Evolutionary conservation across 1,140 invertebrate genomes (phyloP), one percentile per base, ranked within the genome.

Genomic region (Chrysomallon squamiferum): DNA sequence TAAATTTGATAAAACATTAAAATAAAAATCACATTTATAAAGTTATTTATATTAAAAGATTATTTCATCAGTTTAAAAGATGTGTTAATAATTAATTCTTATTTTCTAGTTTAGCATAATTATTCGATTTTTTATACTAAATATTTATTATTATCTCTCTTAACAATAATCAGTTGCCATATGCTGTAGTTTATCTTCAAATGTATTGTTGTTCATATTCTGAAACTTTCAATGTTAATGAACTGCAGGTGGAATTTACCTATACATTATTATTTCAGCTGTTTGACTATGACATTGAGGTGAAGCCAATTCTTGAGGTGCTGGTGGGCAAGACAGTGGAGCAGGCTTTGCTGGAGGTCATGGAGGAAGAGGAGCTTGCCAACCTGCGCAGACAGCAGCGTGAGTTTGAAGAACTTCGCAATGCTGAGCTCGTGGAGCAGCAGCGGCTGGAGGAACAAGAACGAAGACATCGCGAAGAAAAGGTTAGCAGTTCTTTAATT

Each of bases 311-410:
- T 45, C 87, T 96, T 58, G 94, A 96, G 83, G 90, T 93, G 18
- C 85, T 97, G 32, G 92, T 96, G 22, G 93, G 93, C 27, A 93
- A 94, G 81, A 94, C 93, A 33, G 88, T 95, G 43, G 92, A 95
- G 78, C 93, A 95, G 85, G 90, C 93, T 13, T 86, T 96, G 69
- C 88, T 93, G 4, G 95, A 97, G 83, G 85, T 88, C 2, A 83
- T 87, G 80, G 86, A 88, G 72, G 87, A 88, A 71, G 87, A 88
- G 68, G 87, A 88, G 71, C 63, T 88, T 7, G 88, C 90, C 7
- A 86, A 93, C 60, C 87, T 91, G 20, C 89, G 92, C 68, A 90
- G 93, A 73, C 93, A 95, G 83, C 89, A 93, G 69, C 88, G 90
- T 74, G 91, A 91, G 81, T 87, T 90, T 63, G 93, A 95, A 82